phyloP scores from a whole-genome alignment of 2,113 vertebrate species.

The Irena cyanogastra region DNA sequence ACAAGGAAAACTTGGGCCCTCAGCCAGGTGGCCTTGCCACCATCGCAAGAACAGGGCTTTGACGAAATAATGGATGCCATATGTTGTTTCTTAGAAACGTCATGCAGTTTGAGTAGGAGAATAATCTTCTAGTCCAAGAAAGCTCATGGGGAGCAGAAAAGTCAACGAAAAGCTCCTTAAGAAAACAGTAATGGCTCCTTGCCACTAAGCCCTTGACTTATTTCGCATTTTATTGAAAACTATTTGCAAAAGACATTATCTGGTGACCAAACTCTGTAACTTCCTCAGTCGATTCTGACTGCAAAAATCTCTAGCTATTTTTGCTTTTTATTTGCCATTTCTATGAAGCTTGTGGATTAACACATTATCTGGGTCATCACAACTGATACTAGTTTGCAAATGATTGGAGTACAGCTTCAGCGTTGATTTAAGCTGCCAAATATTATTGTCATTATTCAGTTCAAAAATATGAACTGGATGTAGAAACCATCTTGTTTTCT shows the following conservation, averaged over 20 bases:
- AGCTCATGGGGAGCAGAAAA: constrained; percentile 5
- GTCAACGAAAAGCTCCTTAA: constrained; percentile 9
- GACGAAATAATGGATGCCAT: constrained; percentile 50
- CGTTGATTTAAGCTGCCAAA: neutral
- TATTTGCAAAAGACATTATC: constrained; percentile 1
- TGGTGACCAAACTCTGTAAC: neutral
- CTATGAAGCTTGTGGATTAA: neutral
- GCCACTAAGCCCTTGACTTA: neutral
- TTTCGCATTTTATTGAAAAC: constrained; percentile 8
- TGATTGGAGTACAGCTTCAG: neutral
- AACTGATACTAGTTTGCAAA: neutral
- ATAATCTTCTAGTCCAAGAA: constrained; percentile 28
- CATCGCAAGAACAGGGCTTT: neutral
- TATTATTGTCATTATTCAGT: neutral
- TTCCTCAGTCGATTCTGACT: neutral
- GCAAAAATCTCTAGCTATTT: neutral
- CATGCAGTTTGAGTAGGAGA: constrained; percentile 8
- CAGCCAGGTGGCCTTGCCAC: neutral
- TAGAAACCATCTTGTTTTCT: neutral
- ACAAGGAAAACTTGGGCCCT: neutral
- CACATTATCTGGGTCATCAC: neutral
- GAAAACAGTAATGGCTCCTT: neutral
- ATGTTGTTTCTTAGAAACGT: constrained; percentile 50
- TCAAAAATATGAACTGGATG: neutral
- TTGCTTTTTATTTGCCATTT: neutral